phyloP scores from a whole-genome alignment of 92 coral and sea anemone species.

The Muricea muricata region DNA sequence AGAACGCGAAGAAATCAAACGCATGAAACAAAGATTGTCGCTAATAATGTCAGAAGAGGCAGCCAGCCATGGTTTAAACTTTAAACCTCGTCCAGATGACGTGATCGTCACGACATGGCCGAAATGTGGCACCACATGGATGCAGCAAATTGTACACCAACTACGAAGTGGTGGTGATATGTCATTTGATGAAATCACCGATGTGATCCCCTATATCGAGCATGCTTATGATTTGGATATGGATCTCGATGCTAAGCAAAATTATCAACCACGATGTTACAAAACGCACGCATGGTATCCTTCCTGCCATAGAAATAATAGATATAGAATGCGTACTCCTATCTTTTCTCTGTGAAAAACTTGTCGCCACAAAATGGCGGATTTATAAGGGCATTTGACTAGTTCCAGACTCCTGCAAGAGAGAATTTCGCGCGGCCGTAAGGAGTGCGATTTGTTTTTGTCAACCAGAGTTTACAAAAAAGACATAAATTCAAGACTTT shows the following conservation, averaged over 20 bases:
- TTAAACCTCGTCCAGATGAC: conserved; percentile 41
- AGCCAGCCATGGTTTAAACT: background rate
- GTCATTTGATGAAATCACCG: conserved; percentile 9
- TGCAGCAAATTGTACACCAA: background rate
- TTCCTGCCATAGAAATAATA: too few relatives aligned
- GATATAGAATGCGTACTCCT: too few relatives aligned
- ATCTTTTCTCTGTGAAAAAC: too few relatives aligned
- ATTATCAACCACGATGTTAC: background rate
- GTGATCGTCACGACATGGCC: background rate
- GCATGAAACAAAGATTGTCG: background rate
- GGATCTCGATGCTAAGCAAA: background rate
- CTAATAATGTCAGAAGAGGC: background rate
- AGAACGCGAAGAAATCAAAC: too few relatives aligned
- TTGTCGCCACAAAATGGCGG: too few relatives aligned
- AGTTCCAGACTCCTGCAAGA: too few relatives aligned
- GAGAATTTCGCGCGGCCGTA: too few relatives aligned
- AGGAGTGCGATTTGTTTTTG: too few relatives aligned
- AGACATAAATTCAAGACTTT: too few relatives aligned
- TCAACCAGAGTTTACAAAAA: too few relatives aligned
- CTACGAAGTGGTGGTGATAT: conserved; percentile 28
- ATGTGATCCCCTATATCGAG: background rate
- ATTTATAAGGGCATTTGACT: too few relatives aligned
- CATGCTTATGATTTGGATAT: background rate
- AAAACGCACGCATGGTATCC: too few relatives aligned
- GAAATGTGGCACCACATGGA: background rate